A percentile compares a stretch with the other conserved stretches of the same genome.
phyloP scores from a whole-genome alignment of 2,888 invertebrate genomes.

The Norana najaformis region DNA sequence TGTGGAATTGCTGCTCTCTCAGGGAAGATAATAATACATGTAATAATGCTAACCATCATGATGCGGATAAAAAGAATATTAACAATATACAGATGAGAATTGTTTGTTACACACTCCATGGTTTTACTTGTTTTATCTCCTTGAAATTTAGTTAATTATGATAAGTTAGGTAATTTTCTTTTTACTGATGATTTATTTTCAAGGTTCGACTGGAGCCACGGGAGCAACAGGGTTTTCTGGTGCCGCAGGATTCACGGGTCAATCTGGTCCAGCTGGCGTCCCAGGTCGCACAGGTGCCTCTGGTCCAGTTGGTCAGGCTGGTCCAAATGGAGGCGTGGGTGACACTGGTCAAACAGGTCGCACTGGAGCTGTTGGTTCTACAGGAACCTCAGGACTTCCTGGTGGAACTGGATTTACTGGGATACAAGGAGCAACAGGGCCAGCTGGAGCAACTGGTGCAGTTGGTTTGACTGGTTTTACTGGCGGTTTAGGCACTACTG shows the following conservation, averaged over 20 bases:
- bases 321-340: slow-evolving; percentile 33
- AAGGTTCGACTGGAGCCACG: slow-evolving; percentile 23
- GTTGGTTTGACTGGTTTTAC: slow-evolving; percentile 20
- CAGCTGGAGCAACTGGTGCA: slow-evolving; percentile 31
- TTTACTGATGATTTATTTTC: not conserved
- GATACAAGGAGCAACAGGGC: slow-evolving; percentile 21
- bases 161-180: not conserved
- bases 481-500: not conserved
- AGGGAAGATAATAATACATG: not conserved
- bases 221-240: slow-evolving; percentile 32
- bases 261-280: not conserved
- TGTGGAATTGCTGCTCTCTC: not conserved
- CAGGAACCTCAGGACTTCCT: slow-evolving; percentile 13
- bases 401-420: slow-evolving; percentile 31
- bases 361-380: slow-evolving; percentile 30
- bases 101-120: no score
- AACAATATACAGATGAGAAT: no score
- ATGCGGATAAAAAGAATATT: not conserved
- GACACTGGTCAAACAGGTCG: slow-evolving; percentile 35
- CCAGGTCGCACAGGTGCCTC: slow-evolving; percentile 18
- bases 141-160: not conserved
- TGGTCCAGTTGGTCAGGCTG: slow-evolving; percentile 35
- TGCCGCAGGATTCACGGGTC: slow-evolving; percentile 24
- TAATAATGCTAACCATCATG: not conserved
- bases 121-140: not conserved